These are phyloP conservation scores for Eonycteris spelaea DNA, from an alignment of 2,113 vertebrate species.

Conservation along the genomic window DNA sequence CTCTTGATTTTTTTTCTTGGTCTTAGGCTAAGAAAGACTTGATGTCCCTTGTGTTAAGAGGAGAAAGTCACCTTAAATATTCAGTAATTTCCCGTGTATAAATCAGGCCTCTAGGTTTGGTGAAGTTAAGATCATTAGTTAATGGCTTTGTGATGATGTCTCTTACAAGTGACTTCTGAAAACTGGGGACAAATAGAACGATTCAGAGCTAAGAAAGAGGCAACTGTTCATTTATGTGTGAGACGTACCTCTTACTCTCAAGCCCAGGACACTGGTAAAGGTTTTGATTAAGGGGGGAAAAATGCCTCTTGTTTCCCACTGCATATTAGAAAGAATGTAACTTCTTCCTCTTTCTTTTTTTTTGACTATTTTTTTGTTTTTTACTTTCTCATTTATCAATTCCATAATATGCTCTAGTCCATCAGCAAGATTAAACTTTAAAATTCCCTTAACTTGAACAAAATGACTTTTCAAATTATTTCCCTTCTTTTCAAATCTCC, in stretches of 20 bases:
- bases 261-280: neutral
- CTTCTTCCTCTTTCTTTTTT: neutral
- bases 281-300: neutral
- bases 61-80: constrained; percentile 33
- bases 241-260: neutral
- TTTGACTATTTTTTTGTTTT: constrained; percentile 3
- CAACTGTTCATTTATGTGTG: neutral
- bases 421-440: constrained; percentile 49
- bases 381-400: constrained; percentile 3
- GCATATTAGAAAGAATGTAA: neutral
- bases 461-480: constrained; percentile 65
- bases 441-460: constrained; percentile 52
- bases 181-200: constrained; percentile 13
- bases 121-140: neutral
- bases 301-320: neutral
- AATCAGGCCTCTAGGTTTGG: neutral
- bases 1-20: neutral
- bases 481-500: constrained; percentile 50
- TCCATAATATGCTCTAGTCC: neutral
- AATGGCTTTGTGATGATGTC: neutral
- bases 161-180: constrained; percentile 13
- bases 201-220: constrained; percentile 6
- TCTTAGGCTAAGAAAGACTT: neutral
- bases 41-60: neutral
- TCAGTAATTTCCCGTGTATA: neutral